Base-by-base conservation (phyloP, 2,113 vertebrate genomes). In the Platichthys stellatus region DNA sequence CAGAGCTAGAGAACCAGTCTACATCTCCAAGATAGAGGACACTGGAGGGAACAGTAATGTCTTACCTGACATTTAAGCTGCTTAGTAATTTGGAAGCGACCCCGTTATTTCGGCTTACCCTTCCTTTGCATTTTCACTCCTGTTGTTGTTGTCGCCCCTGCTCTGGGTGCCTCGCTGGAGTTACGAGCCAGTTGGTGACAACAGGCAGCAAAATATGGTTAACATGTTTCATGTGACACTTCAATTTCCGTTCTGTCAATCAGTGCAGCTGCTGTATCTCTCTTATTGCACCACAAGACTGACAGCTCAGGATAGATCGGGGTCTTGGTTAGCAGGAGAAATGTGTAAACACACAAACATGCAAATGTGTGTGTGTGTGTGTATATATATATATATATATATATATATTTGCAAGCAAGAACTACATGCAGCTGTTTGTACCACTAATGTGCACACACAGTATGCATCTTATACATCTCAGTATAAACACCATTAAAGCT, bases 191-290 rank as follows among this genome's bases (percentile, higher is more conserved):
- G 47, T 68, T 78, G 76, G 64, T 82, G 88, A 86, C 89, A 88
- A 86, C 82, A 80, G 12, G 45, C 69, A 65, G 76, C 68, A 75
- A 90, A 92, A 85, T 83, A 80, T 78, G 79, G 75, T 91, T 93
- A 88, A 87, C 89, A 87, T 83, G 83, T 90, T 91, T 90, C 82
- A 85, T 84, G 83, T 92, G 93, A 93, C 92, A 92, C 88, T 90
- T 92, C 89, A 92, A 92, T 94, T 93, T 93, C 88, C 90, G 85
- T 69, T 68, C 71, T 88, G 92, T 91, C 93, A 92, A 78, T 93
- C 90, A 90, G 80, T 20, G 47, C 63, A 61, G 74, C 86, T 59
- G 88, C 86, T 74, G 78, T 35, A 81, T 83, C 76, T 78, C 40
- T 71, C 76, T 81, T 59, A 79, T 73, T 83, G 72, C 60, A 21